Conservation (phyloP, 1,140 invertebrate genomes). For the Mizuhopecten yessoensis region DNA sequence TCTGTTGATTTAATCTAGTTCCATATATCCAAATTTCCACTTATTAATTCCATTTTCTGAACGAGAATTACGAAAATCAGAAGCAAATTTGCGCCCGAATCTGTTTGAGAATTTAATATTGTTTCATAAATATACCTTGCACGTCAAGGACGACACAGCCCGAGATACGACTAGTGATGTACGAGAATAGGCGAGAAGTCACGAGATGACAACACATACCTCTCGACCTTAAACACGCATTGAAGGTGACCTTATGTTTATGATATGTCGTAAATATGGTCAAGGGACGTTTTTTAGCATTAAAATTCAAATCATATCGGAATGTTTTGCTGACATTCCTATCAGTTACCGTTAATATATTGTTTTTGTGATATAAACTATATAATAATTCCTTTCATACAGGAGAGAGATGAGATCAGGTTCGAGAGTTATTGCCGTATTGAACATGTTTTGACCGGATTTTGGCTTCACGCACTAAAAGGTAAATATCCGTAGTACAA, state of each 20-base stretch:
- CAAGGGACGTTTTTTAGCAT: background rate
- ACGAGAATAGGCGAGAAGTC: background rate
- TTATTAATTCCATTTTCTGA: background rate
- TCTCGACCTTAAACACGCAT: background rate
- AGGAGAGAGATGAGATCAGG: constrained; percentile 82
- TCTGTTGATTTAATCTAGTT: background rate
- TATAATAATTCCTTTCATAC: constrained; percentile 46
- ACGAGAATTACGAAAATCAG: background rate
- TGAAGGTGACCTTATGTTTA: background rate
- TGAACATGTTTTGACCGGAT: constrained; percentile 83
- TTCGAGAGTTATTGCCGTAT: constrained; percentile 83
- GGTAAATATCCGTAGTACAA: constrained; percentile 71
- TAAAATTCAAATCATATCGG: background rate
- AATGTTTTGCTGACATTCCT: background rate
- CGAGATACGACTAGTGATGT: background rate
- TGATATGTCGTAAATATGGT: background rate
- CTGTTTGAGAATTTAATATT: background rate
- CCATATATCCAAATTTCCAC: background rate
- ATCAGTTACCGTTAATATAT: background rate
- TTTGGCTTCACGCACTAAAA: constrained; percentile 83
- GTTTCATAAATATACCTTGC: constrained; percentile 1
- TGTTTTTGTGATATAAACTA: background rate
- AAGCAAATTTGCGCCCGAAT: background rate
- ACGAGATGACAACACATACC: background rate
- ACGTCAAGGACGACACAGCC: background rate